Base-by-base conservation (phyloP, 1,140 invertebrate genomes). In the Aphelinus certus region DNA sequence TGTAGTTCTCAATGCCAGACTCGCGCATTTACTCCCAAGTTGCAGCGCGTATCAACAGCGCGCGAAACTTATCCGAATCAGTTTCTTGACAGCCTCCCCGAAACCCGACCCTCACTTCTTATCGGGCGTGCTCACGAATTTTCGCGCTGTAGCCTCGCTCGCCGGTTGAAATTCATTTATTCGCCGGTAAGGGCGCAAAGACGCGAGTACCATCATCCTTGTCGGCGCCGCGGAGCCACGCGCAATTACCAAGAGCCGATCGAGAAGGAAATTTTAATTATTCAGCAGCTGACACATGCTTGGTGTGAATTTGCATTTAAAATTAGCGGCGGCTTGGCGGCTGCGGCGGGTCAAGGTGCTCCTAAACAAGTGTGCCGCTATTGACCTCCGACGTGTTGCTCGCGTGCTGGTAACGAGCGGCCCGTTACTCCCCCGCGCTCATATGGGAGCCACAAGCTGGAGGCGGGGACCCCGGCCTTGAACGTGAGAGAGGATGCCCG, bases 341-440 rank as follows among this genome's bases (percentile, higher is more conserved):
- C 58, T 7, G 42, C 26, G 45, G 49, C 61, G 70, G 70, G 70
- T 71, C 70, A 71, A 71, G 70, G 70, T 71, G 61, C 47, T 4
- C 10, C 57, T 56, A 49, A 67, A 67, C n/a, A 67, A 43, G 26
- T 1, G 48, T n/a, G 45, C 9, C 71, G n/a, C 6, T 65, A 65
- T 72, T 72, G 62, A 72, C 62, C 71, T 72, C 45, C 4, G 43
- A 45, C 47, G 46, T 3, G n/a, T 4, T 42, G 58, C 45, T 72
- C 71, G 71, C 71, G 71, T 72, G 71, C 47, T 9, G 51, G 45
- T 64, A 64, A 71, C 58, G 26, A 71, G 48, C 26, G 43, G 43
- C 5, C 45, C 53, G 47, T 71, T 49, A 55, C 60, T 26, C 61
- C 3, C 9, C 42, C n/a, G 46, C 48, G 9, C 45, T 2, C 45